phyloP scores from a whole-genome alignment of 2,797 vertebrate genomes.

The Takifugu ocellatus region DNA sequence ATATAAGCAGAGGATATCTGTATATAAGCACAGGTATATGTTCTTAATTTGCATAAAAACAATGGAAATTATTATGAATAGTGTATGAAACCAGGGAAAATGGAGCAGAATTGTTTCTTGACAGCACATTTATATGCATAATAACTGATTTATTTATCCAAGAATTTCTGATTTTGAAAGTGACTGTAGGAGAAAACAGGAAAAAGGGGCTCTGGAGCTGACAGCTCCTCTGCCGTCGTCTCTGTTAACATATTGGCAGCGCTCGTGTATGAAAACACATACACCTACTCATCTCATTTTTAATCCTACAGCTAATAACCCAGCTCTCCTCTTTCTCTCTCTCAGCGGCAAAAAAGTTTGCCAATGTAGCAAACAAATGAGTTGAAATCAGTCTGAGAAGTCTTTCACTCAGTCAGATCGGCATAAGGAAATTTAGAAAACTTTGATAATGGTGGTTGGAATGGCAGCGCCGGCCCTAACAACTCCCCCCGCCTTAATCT shows the following conservation, averaged over 20 bases:
- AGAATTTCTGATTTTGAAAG: conserved; percentile 49
- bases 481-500: conserved; percentile 47
- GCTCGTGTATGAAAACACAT: conserved; percentile 19
- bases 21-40: background rate
- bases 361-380: too few species aligned
- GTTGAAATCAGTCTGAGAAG: background rate
- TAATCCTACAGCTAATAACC: conserved; percentile 24
- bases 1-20: background rate
- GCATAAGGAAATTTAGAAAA: conserved; percentile 1
- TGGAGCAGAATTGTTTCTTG: conserved; percentile 24
- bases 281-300: conserved; percentile 20
- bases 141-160: conserved; percentile 53
- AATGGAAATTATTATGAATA: background rate
- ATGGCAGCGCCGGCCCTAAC: conserved; percentile 32
- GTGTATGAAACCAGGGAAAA: background rate
- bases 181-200: conserved; percentile 37
- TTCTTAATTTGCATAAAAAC: background rate
- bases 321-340: background rate
- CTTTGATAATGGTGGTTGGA: conserved; percentile 29
- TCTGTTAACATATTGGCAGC: conserved; percentile 18
- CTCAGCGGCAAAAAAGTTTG: conserved; percentile 31
- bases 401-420: background rate
- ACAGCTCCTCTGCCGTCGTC: conserved; percentile 43
- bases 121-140: conserved; percentile 59
- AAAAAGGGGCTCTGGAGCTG: conserved; percentile 55